A percentile compares a stretch with the other conserved stretches of the same genome.
Evolutionary conservation across 2,113 vertebrate genomes (phyloP).

Genomic region (Cygnus atratus): DNA sequence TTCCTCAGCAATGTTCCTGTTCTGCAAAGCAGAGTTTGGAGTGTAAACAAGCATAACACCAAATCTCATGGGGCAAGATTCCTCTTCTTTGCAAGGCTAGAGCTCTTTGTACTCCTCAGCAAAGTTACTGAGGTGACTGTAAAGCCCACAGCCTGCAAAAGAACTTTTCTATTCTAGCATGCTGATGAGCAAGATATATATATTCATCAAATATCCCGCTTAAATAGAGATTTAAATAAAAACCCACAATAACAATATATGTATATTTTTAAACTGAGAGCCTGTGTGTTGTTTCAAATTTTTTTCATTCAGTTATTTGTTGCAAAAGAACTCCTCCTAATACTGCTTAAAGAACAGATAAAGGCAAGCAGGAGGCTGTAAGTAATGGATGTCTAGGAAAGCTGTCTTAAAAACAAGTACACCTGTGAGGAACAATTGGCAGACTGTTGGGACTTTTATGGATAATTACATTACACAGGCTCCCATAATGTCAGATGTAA

Average conservation of each 20-base stretch:
- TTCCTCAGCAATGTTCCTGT: rapidly evolving
- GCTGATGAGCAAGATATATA: not conserved
- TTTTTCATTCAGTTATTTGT: not conserved
- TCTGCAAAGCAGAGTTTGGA: not conserved
- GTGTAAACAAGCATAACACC: not conserved
- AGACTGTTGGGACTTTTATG: conserved; percentile 21
- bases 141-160: not conserved
- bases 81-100: not conserved
- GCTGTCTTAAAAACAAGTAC: conserved; percentile 35
- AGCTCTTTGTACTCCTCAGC: not conserved
- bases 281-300: not conserved
- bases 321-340: not conserved
- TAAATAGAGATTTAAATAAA: not conserved
- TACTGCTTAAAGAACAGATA: not conserved
- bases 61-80: not conserved
- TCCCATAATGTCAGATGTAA: conserved; percentile 53
- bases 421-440: conserved; percentile 1
- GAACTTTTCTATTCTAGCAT: not conserved
- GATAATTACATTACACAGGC: conserved; percentile 49
- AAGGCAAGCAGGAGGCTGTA: not conserved
- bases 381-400: conserved; percentile 9
- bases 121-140: not conserved
- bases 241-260: not conserved
- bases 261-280: not conserved
- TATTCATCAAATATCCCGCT: not conserved